A percentile compares a stretch with the other conserved stretches of the same genome.
Conservation (phyloP, 2,888 invertebrate species). For the Pilophorus perplexus region DNA sequence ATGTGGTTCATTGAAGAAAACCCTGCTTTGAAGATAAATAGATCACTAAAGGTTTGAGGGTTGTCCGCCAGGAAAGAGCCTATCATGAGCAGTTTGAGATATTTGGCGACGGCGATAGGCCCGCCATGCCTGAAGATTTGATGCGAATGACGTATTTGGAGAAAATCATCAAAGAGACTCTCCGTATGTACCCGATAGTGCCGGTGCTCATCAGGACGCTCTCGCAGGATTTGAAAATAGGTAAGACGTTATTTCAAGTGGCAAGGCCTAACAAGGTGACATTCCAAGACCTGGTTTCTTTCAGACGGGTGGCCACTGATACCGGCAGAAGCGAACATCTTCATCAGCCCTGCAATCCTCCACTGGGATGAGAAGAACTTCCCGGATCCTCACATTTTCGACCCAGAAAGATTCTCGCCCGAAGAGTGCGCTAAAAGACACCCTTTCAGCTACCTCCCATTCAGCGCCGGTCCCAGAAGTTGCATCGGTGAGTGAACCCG, state of each 20-base stretch:
- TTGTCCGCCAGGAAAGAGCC: no score
- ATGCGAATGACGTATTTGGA: slow-evolving; percentile 11
- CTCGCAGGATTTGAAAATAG: slow-evolving; percentile 1
- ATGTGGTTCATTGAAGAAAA: no score
- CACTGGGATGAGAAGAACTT: slow-evolving; percentile 30
- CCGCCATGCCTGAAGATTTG: slow-evolving; percentile 9
- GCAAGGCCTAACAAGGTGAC: no score
- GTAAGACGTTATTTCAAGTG: no score
- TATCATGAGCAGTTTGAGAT: no score
- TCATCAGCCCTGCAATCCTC: slow-evolving; percentile 8
- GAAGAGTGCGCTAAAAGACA: slow-evolving; percentile 11
- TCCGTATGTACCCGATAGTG: slow-evolving; percentile 10
- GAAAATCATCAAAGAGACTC: slow-evolving; percentile 20
- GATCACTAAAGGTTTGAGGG: no score
- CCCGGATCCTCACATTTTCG: slow-evolving; percentile 37
- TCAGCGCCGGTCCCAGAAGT: slow-evolving; percentile 20
- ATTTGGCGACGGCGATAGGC: slow-evolving; percentile 1
- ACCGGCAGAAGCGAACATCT: slow-evolving; percentile 22
- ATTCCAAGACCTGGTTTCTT: no score
- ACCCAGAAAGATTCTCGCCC: slow-evolving; percentile 34
- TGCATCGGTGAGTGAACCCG: slow-evolving; percentile 20
- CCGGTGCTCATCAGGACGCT: slow-evolving; percentile 15
- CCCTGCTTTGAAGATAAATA: background rate
- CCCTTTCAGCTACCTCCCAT: slow-evolving; percentile 19
- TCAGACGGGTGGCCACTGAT: slow-evolving; percentile 20